Conservation (phyloP, 2,113 vertebrate genomes). For the Gavia stellata region DNA sequence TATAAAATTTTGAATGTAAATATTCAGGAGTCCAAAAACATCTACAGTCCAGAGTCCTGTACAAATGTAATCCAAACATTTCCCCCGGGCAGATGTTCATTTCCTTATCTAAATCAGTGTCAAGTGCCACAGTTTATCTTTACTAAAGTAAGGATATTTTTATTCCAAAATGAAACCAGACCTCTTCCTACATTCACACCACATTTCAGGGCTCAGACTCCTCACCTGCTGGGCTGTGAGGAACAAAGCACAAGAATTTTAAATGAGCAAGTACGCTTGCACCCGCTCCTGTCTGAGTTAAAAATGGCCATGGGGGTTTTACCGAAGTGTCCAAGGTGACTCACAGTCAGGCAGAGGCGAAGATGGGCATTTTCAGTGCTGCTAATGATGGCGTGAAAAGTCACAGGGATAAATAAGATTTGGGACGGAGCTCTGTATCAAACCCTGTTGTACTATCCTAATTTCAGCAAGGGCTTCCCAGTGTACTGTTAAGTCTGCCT, state of each 20-base stretch:
- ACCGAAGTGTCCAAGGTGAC: not conserved
- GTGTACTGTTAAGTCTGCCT: not conserved
- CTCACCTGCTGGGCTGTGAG: conserved; percentile 4
- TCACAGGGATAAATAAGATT: not conserved
- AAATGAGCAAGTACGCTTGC: not conserved
- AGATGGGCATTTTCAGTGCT: not conserved
- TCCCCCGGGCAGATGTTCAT: not conserved
- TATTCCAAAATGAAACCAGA: not conserved
- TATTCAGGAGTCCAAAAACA: not conserved
- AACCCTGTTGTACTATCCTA: not conserved
- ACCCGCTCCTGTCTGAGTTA: not conserved
- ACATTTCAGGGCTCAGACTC: not conserved
- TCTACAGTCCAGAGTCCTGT: not conserved
- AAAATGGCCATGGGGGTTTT: not conserved
- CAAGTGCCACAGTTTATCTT: not conserved
- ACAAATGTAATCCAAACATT: not conserved
- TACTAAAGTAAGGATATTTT: not conserved
- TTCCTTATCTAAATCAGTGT: not conserved
- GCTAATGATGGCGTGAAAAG: not conserved
- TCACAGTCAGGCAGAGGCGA: not conserved
- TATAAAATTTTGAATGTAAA: not conserved
- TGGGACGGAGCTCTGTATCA: not conserved
- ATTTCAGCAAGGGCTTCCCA: not conserved
- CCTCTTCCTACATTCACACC: not conserved
- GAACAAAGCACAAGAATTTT: not conserved